Evolutionary conservation across 2,888 invertebrate species (phyloP).

Genomic region (Phlogophora meticulosa): DNA sequence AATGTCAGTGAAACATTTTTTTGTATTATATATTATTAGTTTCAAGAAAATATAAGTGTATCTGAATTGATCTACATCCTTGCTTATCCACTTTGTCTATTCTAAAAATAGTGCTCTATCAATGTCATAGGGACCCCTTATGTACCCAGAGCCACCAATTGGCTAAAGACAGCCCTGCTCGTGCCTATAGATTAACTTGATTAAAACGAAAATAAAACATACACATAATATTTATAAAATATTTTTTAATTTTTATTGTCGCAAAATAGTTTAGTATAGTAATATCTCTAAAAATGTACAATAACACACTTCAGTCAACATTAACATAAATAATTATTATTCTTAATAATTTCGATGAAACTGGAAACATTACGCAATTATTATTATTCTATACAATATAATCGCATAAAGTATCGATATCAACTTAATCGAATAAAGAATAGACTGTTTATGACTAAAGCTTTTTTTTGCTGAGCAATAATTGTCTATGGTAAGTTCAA

Average conservation of each 20-base stretch:
- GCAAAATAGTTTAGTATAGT: slow-evolving; percentile 41
- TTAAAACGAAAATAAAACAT: slow-evolving; percentile 20
- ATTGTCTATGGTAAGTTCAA: not conserved
- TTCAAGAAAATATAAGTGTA: too few relatives aligned
- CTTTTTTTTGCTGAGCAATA: not conserved
- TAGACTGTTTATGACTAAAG: not conserved
- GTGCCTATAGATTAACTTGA: too few relatives aligned
- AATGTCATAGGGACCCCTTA: too few relatives aligned
- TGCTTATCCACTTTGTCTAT: too few relatives aligned
- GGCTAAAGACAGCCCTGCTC: too few relatives aligned
- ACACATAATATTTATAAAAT: slow-evolving; percentile 10
- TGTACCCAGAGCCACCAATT: too few relatives aligned
- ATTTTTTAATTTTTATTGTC: slow-evolving; percentile 50
- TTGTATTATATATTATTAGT: too few relatives aligned
- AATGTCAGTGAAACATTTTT: too few relatives aligned
- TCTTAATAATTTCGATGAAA: slow-evolving; percentile 16
- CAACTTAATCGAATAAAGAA: slow-evolving; percentile 7
- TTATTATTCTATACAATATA: not conserved
- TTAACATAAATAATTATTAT: slow-evolving; percentile 30
- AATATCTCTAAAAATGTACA: slow-evolving; percentile 55
- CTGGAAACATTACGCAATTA: not conserved
- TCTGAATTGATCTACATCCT: too few relatives aligned
- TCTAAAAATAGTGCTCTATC: too few relatives aligned
- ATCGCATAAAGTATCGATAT: slow-evolving; percentile 1
- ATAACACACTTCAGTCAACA: slow-evolving; percentile 50